Percentiles rank a stretch among this genome's conserved stretches.
Evolutionary conservation across 2,113 vertebrate species (phyloP).

Genomic region (Empidonax alnorum): DNA sequence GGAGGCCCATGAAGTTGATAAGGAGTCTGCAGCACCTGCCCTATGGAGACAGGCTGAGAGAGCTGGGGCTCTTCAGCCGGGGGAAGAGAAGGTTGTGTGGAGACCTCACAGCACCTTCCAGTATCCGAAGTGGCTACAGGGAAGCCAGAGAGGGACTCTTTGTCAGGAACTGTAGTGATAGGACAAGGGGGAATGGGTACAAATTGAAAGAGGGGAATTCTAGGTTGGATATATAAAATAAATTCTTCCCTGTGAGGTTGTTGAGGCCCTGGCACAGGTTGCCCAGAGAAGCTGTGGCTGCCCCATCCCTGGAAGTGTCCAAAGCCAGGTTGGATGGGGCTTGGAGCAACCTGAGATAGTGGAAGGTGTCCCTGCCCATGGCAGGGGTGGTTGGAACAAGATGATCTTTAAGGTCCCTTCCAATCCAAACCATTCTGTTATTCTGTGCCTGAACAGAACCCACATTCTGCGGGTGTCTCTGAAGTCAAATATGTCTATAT

Average conservation of each 20-base stretch:
- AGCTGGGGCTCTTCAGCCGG: neutral
- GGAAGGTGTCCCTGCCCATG: neutral
- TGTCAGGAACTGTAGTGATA: neutral
- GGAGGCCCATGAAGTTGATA: neutral
- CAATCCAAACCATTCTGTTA: neutral
- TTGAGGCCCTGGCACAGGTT: accelerated
- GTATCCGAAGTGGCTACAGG: neutral
- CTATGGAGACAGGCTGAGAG: neutral
- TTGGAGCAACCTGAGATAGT: neutral
- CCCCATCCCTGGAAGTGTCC: neutral
- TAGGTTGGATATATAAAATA: neutral
- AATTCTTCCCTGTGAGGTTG: neutral
- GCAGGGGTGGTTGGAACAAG: neutral
- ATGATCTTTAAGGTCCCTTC: neutral
- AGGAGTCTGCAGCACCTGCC: neutral
- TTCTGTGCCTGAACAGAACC: neutral
- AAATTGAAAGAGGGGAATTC: neutral
- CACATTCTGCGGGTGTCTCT: neutral
- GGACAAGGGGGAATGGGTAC: neutral
- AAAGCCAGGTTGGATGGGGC: neutral
- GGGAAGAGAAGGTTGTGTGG: neutral
- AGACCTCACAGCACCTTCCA: neutral
- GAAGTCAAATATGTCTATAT: accelerated
- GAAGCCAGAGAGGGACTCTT: neutral
- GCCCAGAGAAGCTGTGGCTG: neutral